A percentile compares a stretch with the other conserved stretches of the same genome.
These are phyloP conservation scores for Platerodrilus igneus DNA, from an alignment of 2,888 invertebrate genomes.

Conservation along the genomic window DNA sequence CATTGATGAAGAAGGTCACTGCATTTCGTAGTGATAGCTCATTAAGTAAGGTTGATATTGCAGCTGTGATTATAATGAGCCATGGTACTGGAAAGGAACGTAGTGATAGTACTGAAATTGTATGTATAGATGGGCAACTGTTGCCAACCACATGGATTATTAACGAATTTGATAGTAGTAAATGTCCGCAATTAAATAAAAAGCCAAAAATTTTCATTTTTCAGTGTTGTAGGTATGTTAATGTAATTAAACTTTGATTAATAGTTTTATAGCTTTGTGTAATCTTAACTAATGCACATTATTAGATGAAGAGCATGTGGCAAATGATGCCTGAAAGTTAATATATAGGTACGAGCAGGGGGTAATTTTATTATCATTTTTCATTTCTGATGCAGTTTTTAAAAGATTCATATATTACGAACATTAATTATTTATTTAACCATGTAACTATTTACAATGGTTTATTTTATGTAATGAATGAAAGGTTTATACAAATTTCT, in stretches of 20 bases:
- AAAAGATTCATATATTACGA: too few relatives aligned
- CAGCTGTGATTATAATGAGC: constrained; percentile 62
- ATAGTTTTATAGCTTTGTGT: neutral
- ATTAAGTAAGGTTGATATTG: constrained; percentile 54
- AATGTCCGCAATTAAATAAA: constrained; percentile 51
- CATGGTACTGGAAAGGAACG: constrained; percentile 55
- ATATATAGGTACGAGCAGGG: too few relatives aligned
- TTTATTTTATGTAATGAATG: too few relatives aligned
- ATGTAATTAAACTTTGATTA: too few relatives aligned
- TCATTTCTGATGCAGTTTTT: neutral
- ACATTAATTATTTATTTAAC: too few relatives aligned
- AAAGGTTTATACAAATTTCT: too few relatives aligned
- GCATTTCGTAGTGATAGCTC: constrained; percentile 45
- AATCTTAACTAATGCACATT: neutral
- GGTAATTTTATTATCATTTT: too few relatives aligned
- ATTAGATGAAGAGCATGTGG: too few relatives aligned
- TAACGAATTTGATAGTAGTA: constrained; percentile 55
- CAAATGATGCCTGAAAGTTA: neutral
- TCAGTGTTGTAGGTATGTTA: constrained; percentile 63
- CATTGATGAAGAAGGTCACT: constrained; percentile 46
- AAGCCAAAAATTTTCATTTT: constrained; percentile 72
- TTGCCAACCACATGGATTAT: constrained; percentile 54
- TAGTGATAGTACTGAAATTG: constrained; percentile 54
- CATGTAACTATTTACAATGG: too few relatives aligned
- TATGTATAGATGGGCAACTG: constrained; percentile 54